These are phyloP conservation scores for Terrapene triunguis DNA, from an alignment of 2,113 vertebrate species.

Conservation along the genomic window DNA sequence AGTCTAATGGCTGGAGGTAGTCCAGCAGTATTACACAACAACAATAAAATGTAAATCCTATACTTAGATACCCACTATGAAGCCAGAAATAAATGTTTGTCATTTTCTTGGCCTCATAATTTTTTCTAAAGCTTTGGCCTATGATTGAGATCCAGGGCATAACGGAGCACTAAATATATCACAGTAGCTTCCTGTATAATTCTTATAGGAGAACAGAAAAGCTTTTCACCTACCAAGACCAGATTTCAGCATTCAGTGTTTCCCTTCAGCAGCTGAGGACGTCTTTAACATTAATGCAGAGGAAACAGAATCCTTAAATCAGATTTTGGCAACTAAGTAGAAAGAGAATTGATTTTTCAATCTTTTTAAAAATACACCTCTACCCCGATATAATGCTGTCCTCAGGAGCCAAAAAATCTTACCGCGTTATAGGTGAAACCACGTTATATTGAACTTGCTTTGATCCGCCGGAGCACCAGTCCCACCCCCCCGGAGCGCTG, in stretches of 20 bases:
- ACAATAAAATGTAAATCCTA: constrained; percentile 23
- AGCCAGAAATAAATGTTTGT: constrained; percentile 2
- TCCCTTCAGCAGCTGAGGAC: neutral
- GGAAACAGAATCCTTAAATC: neutral
- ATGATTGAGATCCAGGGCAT: neutral
- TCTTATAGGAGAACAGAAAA: neutral
- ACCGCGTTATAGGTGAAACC: too few relatives aligned
- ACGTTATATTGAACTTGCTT: too few relatives aligned
- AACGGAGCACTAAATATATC: neutral
- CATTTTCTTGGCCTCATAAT: neutral
- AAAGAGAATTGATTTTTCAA: neutral
- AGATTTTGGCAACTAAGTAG: neutral
- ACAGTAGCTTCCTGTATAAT: neutral
- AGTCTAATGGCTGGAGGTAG: constrained; percentile 48
- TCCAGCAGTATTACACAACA: constrained; percentile 55
- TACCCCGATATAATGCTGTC: too few relatives aligned
- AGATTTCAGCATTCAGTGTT: neutral
- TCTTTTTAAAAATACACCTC: neutral
- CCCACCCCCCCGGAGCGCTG: too few relatives aligned
- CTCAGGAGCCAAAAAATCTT: too few relatives aligned
- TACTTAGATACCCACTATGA: constrained; percentile 53
- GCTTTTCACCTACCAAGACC: neutral
- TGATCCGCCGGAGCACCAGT: too few relatives aligned
- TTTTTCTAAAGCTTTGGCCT: constrained; percentile 1
- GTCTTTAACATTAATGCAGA: neutral